Evolutionary conservation across 1,140 invertebrate genomes (phyloP).

Genomic region (Zaprionus nigranus): DNA sequence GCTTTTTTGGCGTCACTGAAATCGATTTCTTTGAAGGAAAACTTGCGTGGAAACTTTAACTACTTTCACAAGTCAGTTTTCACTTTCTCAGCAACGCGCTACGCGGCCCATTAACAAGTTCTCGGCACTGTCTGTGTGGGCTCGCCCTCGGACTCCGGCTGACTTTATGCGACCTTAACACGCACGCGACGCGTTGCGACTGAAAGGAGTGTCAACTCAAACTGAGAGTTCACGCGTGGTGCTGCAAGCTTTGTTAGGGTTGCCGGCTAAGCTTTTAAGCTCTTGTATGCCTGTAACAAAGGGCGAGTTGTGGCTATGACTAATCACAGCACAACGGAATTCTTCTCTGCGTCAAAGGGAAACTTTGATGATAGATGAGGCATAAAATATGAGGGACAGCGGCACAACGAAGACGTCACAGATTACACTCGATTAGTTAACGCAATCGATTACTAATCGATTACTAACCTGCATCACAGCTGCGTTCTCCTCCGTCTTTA

Average conservation of each 20-base stretch:
- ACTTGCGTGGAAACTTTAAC: conserved; percentile 11
- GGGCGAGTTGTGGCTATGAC: conserved; percentile 1
- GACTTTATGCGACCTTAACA: conserved; percentile 68
- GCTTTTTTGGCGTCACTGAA: conserved; percentile 56
- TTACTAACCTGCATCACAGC: conserved; percentile 89
- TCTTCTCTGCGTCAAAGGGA: neutral
- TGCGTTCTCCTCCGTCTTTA: conserved; percentile 90
- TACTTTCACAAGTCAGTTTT: conserved; percentile 43
- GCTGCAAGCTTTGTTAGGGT: conserved; percentile 21
- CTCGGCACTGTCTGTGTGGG: conserved; percentile 5
- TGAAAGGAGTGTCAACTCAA: conserved; percentile 66
- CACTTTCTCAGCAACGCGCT: conserved; percentile 1
- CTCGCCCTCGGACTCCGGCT: conserved; percentile 12
- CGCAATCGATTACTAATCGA: neutral
- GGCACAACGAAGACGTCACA: neutral
- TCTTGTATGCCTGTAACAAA: neutral
- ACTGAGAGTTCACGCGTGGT: conserved; percentile 16
- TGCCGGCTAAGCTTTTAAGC: conserved; percentile 11
- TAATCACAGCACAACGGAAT: neutral
- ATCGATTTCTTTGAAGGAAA: conserved; percentile 55
- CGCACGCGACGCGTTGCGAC: conserved; percentile 71
- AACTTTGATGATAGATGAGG: neutral
- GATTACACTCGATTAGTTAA: neutral
- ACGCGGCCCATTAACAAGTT: conserved; percentile 58
- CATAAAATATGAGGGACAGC: neutral